Conservation (phyloP, 2,888 invertebrate genomes). For the Drosophila ochracea region DNA sequence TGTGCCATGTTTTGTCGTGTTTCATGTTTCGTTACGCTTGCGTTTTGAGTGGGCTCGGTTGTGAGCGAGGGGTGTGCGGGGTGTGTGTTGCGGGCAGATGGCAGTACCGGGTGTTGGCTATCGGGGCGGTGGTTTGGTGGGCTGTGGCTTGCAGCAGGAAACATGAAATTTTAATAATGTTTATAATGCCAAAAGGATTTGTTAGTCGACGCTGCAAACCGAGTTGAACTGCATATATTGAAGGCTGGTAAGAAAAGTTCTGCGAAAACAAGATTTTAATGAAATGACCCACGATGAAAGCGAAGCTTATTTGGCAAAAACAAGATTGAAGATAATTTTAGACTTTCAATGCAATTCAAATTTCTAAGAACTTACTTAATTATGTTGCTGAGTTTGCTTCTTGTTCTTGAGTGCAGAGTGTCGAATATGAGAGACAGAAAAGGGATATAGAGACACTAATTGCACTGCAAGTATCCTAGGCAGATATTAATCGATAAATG, state of each 20-base stretch:
- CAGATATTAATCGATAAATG: neutral
- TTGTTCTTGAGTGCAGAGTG: neutral
- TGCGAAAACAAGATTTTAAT: neutral
- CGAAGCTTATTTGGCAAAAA: neutral
- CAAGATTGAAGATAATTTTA: neutral
- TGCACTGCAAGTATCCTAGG: neutral
- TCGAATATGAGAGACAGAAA: neutral
- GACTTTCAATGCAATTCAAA: neutral
- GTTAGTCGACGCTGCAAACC: conserved; percentile 73
- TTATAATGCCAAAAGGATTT: conserved; percentile 82
- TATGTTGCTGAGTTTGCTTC: neutral
- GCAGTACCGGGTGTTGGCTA: conserved; percentile 16
- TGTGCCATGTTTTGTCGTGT: conserved; percentile 57
- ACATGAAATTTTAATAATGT: conserved; percentile 82
- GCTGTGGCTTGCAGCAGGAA: conserved; percentile 65
- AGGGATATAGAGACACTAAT: neutral
- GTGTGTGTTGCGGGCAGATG: neutral
- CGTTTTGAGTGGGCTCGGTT: conserved; percentile 61
- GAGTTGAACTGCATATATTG: conserved; percentile 53
- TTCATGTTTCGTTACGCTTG: conserved; percentile 78
- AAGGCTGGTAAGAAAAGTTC: conserved; percentile 24
- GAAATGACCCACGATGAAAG: neutral
- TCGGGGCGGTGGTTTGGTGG: conserved; percentile 20
- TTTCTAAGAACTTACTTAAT: neutral
- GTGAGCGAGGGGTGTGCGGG: neutral